A percentile compares a stretch with the other conserved stretches of the same genome.
Conservation (phyloP, 2,888 invertebrate genomes). For the Deroplatys truncata region DNA sequence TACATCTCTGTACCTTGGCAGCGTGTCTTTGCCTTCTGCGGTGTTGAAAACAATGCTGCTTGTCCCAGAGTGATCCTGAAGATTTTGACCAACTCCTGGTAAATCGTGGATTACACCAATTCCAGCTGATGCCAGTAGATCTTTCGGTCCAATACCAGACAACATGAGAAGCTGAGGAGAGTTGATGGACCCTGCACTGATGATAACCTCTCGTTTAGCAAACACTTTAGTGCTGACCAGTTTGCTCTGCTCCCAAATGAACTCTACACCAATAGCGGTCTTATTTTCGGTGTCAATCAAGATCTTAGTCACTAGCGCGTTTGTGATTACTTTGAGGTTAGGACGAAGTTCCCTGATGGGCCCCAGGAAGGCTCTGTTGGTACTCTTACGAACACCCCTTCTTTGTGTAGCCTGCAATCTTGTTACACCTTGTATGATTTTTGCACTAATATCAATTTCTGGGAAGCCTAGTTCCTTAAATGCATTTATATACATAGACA, state of each 20-base stretch:
- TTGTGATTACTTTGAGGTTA: slow-evolving; percentile 39
- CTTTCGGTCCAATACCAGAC: slow-evolving; percentile 77
- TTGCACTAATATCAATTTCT: slow-evolving; percentile 21
- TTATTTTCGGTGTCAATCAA: slow-evolving; percentile 47
- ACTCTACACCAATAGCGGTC: slow-evolving; percentile 78
- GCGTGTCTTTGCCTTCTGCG: not conserved
- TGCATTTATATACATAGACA: slow-evolving; percentile 41
- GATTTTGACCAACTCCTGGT: slow-evolving; percentile 71
- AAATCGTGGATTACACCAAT: slow-evolving; percentile 79
- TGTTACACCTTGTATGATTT: slow-evolving; percentile 42
- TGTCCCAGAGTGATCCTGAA: slow-evolving; percentile 51
- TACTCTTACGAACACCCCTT: slow-evolving; percentile 41
- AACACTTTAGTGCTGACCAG: slow-evolving; percentile 55
- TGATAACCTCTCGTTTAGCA: slow-evolving; percentile 79
- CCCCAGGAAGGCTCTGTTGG: slow-evolving; percentile 52
- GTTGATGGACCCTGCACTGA: slow-evolving; percentile 83
- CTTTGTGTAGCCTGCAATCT: slow-evolving; percentile 34
- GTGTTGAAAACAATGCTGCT: not conserved
- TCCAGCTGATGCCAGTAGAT: slow-evolving; percentile 64
- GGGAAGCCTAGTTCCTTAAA: slow-evolving; percentile 42
- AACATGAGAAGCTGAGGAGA: slow-evolving; percentile 92
- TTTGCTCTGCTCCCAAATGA: slow-evolving; percentile 66
- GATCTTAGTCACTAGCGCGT: slow-evolving; percentile 49
- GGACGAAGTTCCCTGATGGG: slow-evolving; percentile 30
- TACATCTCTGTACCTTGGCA: not conserved